phyloP scores from a whole-genome alignment of 2,797 vertebrate species.

The Acrocephalus scirpaceus region DNA sequence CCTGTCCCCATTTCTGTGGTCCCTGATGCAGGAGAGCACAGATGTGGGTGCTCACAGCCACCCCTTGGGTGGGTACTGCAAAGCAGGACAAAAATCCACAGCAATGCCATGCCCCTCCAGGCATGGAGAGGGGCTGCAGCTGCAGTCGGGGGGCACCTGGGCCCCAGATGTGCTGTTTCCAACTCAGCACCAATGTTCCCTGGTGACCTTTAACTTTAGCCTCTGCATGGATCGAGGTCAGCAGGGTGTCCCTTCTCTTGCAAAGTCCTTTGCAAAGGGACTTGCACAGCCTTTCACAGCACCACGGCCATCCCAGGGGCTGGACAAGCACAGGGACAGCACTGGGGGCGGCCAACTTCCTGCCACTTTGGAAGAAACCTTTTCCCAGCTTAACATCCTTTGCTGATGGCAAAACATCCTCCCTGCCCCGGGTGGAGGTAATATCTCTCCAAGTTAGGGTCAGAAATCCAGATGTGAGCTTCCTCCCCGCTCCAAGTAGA shows the following conservation, averaged over 20 bases:
- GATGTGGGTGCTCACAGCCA: neutral
- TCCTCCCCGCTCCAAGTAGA: neutral
- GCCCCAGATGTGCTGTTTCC: neutral
- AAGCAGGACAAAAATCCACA: neutral
- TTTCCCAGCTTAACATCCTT: neutral
- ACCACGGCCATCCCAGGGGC: fast-evolving
- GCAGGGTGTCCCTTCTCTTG: fast-evolving
- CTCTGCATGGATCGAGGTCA: fast-evolving
- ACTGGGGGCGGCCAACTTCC: neutral
- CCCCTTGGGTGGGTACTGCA: too few relatives aligned
- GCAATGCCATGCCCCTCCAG: fast-evolving
- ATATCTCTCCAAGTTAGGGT: neutral
- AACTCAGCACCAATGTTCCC: fast-evolving
- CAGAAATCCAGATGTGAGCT: neutral
- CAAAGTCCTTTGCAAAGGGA: neutral
- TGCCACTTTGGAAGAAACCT: neutral
- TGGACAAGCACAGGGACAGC: neutral
- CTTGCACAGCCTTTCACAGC: neutral
- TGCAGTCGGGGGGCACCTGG: fast-evolving
- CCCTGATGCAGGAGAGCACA: neutral
- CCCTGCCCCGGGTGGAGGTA: neutral
- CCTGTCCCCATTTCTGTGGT: neutral
- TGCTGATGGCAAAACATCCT: neutral
- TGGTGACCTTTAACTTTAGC: neutral
- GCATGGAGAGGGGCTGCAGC: neutral